phyloP scores from a whole-genome alignment of 2,888 invertebrate genomes.

The Mantis religiosa region DNA sequence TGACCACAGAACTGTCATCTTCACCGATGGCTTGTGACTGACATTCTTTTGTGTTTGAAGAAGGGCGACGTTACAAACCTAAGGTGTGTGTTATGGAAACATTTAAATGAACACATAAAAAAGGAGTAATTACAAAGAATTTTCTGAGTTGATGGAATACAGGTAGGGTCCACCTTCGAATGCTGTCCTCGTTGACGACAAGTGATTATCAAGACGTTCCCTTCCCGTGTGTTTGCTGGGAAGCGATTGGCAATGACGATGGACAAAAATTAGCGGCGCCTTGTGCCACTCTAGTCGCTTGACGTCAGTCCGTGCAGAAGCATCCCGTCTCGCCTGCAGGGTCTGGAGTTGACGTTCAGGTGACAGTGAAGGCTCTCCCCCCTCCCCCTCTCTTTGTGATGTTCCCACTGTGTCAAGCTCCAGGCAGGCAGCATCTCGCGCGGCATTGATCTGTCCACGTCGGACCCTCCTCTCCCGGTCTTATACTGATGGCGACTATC shows the following conservation, averaged over 20 bases:
- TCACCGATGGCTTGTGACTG: too few species aligned
- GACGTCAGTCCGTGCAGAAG: slow-evolving; percentile 6
- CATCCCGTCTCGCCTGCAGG: slow-evolving; percentile 8
- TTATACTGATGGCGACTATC: slow-evolving; percentile 31
- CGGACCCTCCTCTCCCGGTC: slow-evolving; percentile 18
- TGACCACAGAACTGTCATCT: too few species aligned
- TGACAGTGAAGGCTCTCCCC: slow-evolving; percentile 32
- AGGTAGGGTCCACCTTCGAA: too few species aligned
- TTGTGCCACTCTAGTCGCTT: slow-evolving; percentile 24
- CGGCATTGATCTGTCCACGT: slow-evolving; percentile 31
- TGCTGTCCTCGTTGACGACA: too few species aligned
- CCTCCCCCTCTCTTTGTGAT: slow-evolving; percentile 10
- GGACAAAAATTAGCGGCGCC: slow-evolving; percentile 5
- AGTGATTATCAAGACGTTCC: too few species aligned
- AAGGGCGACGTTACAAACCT: too few species aligned
- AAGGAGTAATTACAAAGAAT: too few species aligned
- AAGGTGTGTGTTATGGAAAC: too few species aligned
- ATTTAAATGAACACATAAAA: too few species aligned
- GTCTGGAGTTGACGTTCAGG: slow-evolving; percentile 32
- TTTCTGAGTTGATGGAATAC: too few species aligned
- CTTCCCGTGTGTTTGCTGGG: too few species aligned
- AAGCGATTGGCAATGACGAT: background rate
- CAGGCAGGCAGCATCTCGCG: background rate
- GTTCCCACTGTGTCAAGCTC: slow-evolving; percentile 10
- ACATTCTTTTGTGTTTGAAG: too few species aligned